phyloP scores from a whole-genome alignment of 2,113 vertebrate genomes.

The Chaetura pelagica region DNA sequence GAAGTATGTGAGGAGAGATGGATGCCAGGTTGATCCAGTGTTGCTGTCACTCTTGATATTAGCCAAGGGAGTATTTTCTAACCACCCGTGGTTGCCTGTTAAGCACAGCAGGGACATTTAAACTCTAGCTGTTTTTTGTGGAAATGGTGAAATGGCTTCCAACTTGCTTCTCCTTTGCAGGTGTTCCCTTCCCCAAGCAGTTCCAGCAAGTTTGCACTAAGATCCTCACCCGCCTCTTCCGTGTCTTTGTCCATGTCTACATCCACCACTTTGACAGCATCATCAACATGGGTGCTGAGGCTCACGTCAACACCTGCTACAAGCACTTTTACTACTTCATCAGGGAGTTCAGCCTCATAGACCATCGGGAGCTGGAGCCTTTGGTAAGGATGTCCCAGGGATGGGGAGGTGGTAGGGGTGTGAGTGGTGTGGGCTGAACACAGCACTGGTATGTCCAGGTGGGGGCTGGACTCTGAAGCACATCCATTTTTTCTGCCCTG shows the following conservation, averaged over 20 bases:
- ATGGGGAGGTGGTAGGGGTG: background rate
- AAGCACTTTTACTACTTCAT: conserved; percentile 99
- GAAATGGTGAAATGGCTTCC: background rate
- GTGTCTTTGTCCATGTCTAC: conserved; percentile 97
- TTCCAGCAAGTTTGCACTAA: conserved; percentile 98
- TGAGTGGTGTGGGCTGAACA: background rate
- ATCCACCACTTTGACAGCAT: conserved; percentile 98
- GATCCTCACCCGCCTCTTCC: conserved; percentile 95
- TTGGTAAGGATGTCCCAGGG: conserved; percentile 82
- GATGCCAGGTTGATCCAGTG: background rate
- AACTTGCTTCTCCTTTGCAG: conserved; percentile 69
- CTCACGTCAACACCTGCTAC: conserved; percentile 98
- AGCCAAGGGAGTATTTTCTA: background rate
- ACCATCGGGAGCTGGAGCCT: conserved; percentile 92
- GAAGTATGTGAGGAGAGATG: background rate
- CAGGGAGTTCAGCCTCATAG: conserved; percentile 93
- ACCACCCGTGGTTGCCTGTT: background rate
- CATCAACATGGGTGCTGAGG: conserved; percentile 95
- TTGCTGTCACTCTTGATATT: background rate
- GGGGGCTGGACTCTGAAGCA: background rate
- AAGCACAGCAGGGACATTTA: background rate
- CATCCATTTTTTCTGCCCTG: background rate
- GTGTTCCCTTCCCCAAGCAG: conserved; percentile 96
- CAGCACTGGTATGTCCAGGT: background rate
- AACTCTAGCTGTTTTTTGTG: background rate